Evolutionary conservation across 2,888 invertebrate genomes (phyloP), one percentile per base, ranked within the genome.

Genomic region (Drosophila dives): DNA sequence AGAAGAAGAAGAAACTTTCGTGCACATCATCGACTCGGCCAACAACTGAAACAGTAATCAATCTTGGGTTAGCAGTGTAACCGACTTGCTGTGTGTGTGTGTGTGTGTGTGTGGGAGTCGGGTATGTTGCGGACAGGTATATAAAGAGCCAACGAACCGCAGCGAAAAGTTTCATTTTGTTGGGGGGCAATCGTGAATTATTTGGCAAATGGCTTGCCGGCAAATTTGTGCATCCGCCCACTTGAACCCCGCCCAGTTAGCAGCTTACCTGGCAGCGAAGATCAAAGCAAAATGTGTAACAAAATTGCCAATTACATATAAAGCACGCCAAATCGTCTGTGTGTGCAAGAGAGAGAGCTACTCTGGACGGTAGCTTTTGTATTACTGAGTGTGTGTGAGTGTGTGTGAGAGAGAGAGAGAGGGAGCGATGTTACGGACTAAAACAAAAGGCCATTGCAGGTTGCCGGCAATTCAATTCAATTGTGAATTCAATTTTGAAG

Each of bases 301-400:
- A 76, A 89, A 87, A 87, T 90, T 87, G 90, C 72, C 90, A 90
- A 90, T 90, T 89, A 87, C 89, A 88, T 76, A 90, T 88, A 75
- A 84, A 80, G 74, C 83, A 76, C 72, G 78, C 70, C 75, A 66
- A 77, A 79, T 11, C 7, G 7, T 12, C 36, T 42, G 50, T 55
- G 61, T 38, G 32, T 17, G 40, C 15, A 36, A 7, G 12, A 3
- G 29, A n/a, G 29, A 23, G 29, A 23, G 45, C 23, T 15, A 8
- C 23, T 45, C 15, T 45, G 20, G 12, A 45, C 45, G 23, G 45
- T 45, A 45, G 20, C 45, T 23, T 12, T 15, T 23, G 2, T 15
- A 23, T 23, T 23, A 45, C 20, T 23, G 8, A 15, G 15, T 45
- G 15, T 45, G 23, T 23, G 4, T 23, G n/a, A n/a, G 4, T 17